Base-by-base conservation (phyloP, 2,888 invertebrate genomes). In the Brenthis daphne region DNA sequence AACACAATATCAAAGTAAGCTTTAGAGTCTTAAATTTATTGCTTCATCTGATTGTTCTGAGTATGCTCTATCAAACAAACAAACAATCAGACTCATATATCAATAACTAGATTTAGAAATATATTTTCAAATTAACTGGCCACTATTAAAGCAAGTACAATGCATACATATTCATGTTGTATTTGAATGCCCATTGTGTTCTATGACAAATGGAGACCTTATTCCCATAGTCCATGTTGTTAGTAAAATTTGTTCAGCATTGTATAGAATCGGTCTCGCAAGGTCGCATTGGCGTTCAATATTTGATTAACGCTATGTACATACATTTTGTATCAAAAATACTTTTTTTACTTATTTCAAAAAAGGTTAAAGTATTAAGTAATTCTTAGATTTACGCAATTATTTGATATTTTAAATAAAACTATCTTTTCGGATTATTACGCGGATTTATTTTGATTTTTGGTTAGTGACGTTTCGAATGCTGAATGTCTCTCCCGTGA, bases 201-300 rank as follows among this genome's bases (percentile, higher is more conserved):
- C 80, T 82, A 83, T 88, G 87, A 86, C 85, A 85, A 87, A 88
- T 67, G 83, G 79, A 77, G 79, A 77, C 84, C 85, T 77, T 81
- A 82, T 89, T 89, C 89, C 85, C 88, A 89, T 82, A 75, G 75
- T 70, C 74, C 77, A 83, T 81, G 79, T 81, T 77, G 82, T 78
- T 79, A 81, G 81, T 80, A 57, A 57, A 67, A 60, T 73, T 64
- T 71, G 64, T 73, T 55, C 57, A 68, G 63, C 58, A 71, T 74
- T 70, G 72, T 73, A 54, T 47, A 6, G 64, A 43, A 69, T 61
- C 56, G 47, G 68, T 66, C 50, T 43, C 63, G 61, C 71, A 71
- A 71, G 73, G 70, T 43, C 69, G 63, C 24, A 56, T 67, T 68
- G 69, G 56, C 53, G 70, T 65, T 68, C 65, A 68, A 67, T 70